Conservation (phyloP, 2,113 vertebrate species). For the Cheilinus undulatus region DNA sequence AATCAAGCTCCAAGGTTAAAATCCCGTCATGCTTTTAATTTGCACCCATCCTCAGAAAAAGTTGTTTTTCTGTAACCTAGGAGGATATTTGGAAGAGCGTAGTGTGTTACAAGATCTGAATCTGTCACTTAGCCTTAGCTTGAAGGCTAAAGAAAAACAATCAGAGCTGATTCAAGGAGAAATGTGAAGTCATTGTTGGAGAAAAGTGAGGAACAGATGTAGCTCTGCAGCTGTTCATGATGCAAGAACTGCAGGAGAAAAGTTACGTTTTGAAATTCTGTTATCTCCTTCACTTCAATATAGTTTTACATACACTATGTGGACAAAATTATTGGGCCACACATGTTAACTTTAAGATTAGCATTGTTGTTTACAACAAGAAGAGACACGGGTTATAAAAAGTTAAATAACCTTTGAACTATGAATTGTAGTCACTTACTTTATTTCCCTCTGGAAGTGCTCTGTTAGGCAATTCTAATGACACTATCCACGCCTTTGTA, state of each 20-base stretch:
- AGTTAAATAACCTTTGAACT: too few species aligned
- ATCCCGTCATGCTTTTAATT: constrained; percentile 14
- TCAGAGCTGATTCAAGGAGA: constrained; percentile 28
- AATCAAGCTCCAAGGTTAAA: constrained; percentile 46
- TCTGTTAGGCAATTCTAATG: too few species aligned
- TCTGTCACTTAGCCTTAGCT: constrained; percentile 23
- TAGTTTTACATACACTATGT: too few species aligned
- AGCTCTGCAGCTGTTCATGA: not conserved
- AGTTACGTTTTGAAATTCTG: not conserved
- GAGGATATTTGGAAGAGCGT: constrained; percentile 23
- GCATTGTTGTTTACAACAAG: too few species aligned
- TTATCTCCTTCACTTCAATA: not conserved
- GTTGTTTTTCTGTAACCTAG: constrained; percentile 12
- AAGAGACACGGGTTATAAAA: too few species aligned
- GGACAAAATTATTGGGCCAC: too few species aligned
- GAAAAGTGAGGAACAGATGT: constrained; percentile 30
- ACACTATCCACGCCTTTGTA: too few species aligned
- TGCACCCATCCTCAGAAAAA: not conserved
- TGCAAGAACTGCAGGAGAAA: not conserved
- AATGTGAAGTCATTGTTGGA: constrained; percentile 25
- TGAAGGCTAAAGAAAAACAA: constrained; percentile 11
- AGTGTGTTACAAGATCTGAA: not conserved
- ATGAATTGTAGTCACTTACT: too few species aligned
- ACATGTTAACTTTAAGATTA: too few species aligned
- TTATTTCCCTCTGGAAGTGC: too few species aligned